phyloP scores from a whole-genome alignment of 2,888 invertebrate species.

The Trilocha varians region DNA sequence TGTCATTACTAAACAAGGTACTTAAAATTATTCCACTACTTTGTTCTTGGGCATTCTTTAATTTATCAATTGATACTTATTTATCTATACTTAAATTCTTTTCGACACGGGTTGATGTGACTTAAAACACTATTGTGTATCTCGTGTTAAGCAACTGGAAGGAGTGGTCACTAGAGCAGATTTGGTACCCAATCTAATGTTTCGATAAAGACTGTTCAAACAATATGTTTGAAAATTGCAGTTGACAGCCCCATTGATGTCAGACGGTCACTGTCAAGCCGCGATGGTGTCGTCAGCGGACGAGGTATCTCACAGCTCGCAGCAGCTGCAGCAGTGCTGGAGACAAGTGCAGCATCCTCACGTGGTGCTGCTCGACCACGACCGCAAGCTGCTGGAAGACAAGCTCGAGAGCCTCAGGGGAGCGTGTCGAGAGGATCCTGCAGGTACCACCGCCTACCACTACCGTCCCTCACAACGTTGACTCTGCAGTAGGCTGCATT shows the following conservation, averaged over 20 bases:
- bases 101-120: too few species aligned
- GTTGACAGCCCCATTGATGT: slow-evolving; percentile 26
- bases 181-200: background rate
- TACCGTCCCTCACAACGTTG: too few species aligned
- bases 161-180: background rate
- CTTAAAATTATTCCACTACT: too few species aligned
- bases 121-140: too few species aligned
- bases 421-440: slow-evolving; percentile 1
- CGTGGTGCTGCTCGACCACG: slow-evolving; percentile 14
- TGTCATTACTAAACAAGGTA: too few species aligned
- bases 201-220: too few species aligned
- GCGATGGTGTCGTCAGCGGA: slow-evolving; percentile 17
- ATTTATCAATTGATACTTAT: too few species aligned
- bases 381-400: slow-evolving; percentile 17
- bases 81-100: too few species aligned
- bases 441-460: background rate
- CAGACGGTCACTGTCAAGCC: slow-evolving; percentile 19
- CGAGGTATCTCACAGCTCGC: slow-evolving; percentile 15
- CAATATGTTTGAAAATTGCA: slow-evolving; percentile 8
- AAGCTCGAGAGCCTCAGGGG: slow-evolving; percentile 1
- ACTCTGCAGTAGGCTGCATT: too few species aligned
- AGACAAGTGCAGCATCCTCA: slow-evolving; percentile 9
- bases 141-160: too few species aligned
- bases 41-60: too few species aligned
- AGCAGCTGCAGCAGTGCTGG: slow-evolving; percentile 15